Conservation (phyloP, 2,888 invertebrate genomes). For the Hypena proboscidalis region DNA sequence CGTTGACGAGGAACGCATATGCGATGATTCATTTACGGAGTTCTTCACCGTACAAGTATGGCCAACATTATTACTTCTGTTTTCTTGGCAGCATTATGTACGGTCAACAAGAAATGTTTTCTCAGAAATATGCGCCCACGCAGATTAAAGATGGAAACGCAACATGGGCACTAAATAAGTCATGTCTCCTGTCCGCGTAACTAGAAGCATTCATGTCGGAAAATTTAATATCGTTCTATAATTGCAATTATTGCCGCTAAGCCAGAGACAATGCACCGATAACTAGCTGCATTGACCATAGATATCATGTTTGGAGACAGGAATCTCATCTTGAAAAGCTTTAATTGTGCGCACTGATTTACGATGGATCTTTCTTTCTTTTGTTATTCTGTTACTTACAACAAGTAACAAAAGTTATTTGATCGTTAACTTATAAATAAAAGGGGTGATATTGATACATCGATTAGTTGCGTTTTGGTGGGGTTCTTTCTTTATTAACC, state of each 20-base stretch:
- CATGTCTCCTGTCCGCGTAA: constrained; percentile 73
- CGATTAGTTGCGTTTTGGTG: constrained; percentile 41
- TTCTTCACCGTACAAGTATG: constrained; percentile 78
- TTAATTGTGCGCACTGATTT: constrained; percentile 7
- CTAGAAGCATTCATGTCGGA: constrained; percentile 66
- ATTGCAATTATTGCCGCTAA: constrained; percentile 53
- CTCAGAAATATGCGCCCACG: constrained; percentile 83
- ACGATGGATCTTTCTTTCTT: constrained; percentile 2
- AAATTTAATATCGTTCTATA: constrained; percentile 59
- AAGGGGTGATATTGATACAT: constrained; percentile 57
- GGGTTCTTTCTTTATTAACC: constrained; percentile 25
- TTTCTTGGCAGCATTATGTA: constrained; percentile 80
- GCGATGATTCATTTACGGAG: constrained; percentile 84
- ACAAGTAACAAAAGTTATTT: constrained; percentile 26
- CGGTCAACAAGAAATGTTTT: constrained; percentile 80
- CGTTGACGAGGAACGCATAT: constrained; percentile 80
- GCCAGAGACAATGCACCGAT: constrained; percentile 30
- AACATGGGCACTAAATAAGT: constrained; percentile 82
- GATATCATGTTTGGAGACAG: constrained; percentile 13
- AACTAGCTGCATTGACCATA: constrained; percentile 7
- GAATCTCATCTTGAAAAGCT: not conserved
- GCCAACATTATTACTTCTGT: constrained; percentile 83
- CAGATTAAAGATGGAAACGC: constrained; percentile 82
- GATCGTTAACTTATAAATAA: constrained; percentile 42
- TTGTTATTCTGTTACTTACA: no score